A percentile compares a stretch with the other conserved stretches of the same genome.
Evolutionary conservation across 2,888 invertebrate genomes (phyloP).

Genomic region (Melanostoma scalare): DNA sequence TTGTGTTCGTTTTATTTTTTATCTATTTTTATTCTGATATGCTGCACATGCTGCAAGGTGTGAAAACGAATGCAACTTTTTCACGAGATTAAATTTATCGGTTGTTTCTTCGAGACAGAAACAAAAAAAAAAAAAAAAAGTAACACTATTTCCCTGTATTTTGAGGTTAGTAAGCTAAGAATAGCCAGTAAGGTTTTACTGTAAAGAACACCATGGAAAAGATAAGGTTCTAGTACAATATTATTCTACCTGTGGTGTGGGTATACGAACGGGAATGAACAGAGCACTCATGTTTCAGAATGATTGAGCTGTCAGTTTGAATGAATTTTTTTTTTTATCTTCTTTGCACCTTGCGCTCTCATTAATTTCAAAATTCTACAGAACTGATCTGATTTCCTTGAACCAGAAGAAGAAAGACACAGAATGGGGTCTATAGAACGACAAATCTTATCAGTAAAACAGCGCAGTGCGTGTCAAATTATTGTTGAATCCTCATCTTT

Average conservation of each 20-base stretch:
- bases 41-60: conserved; percentile 66
- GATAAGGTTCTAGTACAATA: not conserved
- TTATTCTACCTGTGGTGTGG: conserved; percentile 6
- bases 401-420: not conserved
- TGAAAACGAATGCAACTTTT: conserved; percentile 43
- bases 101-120: not conserved
- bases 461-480: conserved; percentile 2
- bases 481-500: conserved; percentile 6
- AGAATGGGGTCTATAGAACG: not conserved
- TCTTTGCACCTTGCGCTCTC: conserved; percentile 8
- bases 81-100: conserved; percentile 61
- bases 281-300: conserved; percentile 5
- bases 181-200: too few relatives aligned
- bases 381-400: conserved; percentile 15
- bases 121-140: not conserved
- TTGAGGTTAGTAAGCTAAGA: conserved; percentile 10
- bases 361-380: conserved; percentile 30
- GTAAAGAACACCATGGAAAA: too few relatives aligned
- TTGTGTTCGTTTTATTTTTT: conserved; percentile 33
- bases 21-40: conserved; percentile 46
- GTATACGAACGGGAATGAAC: not conserved
- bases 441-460: conserved; percentile 7
- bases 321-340: not conserved
- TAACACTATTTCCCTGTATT: conserved; percentile 13
- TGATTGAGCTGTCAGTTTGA: not conserved